These are phyloP conservation scores for Eubucco bourcierii DNA, from an alignment of 2,113 vertebrate genomes.

Conservation along the genomic window DNA sequence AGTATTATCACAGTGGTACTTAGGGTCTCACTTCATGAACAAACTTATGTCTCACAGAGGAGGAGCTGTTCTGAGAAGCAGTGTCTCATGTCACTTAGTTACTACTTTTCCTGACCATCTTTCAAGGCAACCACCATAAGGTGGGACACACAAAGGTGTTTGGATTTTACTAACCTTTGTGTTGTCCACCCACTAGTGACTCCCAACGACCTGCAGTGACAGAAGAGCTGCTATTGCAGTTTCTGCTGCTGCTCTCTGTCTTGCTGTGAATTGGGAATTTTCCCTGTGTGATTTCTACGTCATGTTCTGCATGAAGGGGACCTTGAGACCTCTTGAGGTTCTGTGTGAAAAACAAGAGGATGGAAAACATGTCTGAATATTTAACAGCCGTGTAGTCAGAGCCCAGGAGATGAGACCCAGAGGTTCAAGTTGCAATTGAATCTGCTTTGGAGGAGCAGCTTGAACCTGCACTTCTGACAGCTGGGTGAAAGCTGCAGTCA, in stretches of 20 bases:
- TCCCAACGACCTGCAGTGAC: accelerated
- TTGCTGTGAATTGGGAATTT: neutral
- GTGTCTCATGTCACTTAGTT: neutral
- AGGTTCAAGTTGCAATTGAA: neutral
- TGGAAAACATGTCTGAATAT: neutral
- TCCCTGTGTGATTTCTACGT: neutral
- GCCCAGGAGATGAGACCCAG: neutral
- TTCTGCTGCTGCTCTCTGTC: neutral
- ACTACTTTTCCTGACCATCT: neutral
- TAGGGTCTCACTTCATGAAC: neutral
- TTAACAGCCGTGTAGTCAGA: neutral
- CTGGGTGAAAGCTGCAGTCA: conserved; percentile 8
- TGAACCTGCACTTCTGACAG: neutral
- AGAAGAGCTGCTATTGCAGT: neutral
- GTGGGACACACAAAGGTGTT: neutral
- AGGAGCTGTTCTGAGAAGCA: neutral
- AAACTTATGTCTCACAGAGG: neutral
- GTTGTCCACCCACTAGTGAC: neutral
- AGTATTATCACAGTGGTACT: neutral
- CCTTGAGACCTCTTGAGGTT: neutral
- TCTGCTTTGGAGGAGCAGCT: neutral
- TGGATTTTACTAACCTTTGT: neutral
- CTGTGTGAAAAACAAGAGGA: neutral
- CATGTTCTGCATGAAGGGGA: neutral
- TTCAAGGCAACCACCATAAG: neutral